Conservation (phyloP, 1,140 invertebrate species). For the Pseudomyrmex cubaensis region DNA sequence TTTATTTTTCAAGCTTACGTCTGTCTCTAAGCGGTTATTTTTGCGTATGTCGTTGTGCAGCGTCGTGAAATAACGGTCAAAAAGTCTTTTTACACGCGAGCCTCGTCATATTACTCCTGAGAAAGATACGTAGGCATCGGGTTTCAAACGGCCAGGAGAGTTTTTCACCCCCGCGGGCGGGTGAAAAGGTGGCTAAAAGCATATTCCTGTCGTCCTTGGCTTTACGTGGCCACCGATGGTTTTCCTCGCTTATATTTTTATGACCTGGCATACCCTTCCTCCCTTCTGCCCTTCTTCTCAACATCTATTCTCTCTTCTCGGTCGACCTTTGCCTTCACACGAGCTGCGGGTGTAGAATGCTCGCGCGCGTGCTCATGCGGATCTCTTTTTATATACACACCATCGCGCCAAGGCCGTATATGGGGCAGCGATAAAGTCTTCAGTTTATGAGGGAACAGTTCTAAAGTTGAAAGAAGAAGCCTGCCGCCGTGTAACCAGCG, state of each 20-base stretch:
- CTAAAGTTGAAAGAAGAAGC: conserved; percentile 53
- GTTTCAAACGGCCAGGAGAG: conserved; percentile 59
- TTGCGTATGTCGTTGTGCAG: not conserved
- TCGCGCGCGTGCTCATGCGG: conserved; percentile 35
- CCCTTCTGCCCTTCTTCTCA: too few relatives aligned
- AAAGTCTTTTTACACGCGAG: conserved; percentile 6
- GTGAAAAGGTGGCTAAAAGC: conserved; percentile 76
- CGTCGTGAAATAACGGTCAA: conserved; percentile 8
- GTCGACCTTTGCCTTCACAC: conserved; percentile 52
- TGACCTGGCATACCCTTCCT: conserved; percentile 52
- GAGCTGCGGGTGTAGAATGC: conserved; percentile 18
- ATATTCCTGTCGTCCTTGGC: conserved; percentile 79
- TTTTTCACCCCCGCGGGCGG: conserved; percentile 66
- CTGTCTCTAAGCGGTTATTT: not conserved
- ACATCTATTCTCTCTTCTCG: conserved; percentile 63
- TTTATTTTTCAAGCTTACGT: conserved; percentile 35
- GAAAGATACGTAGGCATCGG: conserved; percentile 46
- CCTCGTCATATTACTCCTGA: conserved; percentile 13
- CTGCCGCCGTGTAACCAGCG: conserved; percentile 31
- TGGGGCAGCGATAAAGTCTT: conserved; percentile 63
- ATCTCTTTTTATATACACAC: conserved; percentile 25
- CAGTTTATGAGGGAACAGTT: conserved; percentile 71
- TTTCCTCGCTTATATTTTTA: conserved; percentile 75
- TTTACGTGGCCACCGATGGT: conserved; percentile 68
- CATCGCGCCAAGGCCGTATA: conserved; percentile 49